These are phyloP conservation scores for Ophion slaviceki DNA, from an alignment of 2,888 invertebrate species.

Conservation along the genomic window DNA sequence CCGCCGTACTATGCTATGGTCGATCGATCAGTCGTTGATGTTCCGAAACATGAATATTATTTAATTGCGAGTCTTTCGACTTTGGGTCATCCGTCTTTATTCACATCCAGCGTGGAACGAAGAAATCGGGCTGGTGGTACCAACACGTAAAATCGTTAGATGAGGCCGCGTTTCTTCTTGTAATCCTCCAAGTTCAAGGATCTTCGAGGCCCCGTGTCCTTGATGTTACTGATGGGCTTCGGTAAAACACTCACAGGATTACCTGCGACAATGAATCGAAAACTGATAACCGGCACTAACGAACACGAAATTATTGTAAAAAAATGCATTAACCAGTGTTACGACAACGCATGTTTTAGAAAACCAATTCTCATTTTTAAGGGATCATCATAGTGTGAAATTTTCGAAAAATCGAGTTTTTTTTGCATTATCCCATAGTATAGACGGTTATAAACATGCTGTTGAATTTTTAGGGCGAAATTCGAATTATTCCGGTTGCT, in stretches of 20 bases:
- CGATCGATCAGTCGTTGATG: not conserved
- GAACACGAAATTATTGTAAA: not conserved
- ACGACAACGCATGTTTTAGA: no score
- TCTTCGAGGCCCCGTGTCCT: conserved; percentile 92
- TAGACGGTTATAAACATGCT: no score
- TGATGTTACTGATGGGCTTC: conserved; percentile 89
- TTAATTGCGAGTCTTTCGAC: not conserved
- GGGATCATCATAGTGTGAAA: no score
- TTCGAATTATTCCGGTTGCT: no score
- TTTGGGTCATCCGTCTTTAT: not conserved
- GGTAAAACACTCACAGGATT: conserved; percentile 89
- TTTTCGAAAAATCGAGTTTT: not conserved
- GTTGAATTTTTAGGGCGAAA: no score
- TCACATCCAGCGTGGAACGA: conserved; percentile 18
- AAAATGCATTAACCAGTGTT: not conserved
- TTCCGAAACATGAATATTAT: not conserved
- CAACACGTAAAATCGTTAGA: conserved; percentile 84
- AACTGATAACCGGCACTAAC: not conserved
- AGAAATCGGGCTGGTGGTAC: not conserved
- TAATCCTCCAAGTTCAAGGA: conserved; percentile 96
- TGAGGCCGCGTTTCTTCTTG: conserved; percentile 96
- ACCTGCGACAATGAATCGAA: conserved; percentile 84
- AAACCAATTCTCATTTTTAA: no score
- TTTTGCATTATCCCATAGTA: no score
- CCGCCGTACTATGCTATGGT: not conserved